Base-by-base conservation (phyloP, 2,888 invertebrate species). In the Phortica magna region DNA sequence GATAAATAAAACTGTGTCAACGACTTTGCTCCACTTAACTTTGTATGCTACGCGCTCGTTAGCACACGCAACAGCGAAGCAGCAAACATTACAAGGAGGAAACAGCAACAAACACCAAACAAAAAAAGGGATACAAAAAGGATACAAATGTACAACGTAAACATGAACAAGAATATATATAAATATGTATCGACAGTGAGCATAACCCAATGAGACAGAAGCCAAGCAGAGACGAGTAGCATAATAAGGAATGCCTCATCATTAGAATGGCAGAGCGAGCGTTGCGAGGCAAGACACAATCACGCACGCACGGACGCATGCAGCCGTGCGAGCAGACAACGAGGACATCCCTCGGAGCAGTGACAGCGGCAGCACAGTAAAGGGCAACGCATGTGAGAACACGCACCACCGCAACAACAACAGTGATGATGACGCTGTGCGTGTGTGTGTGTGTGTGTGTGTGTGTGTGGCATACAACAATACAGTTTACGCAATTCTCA, bases 11-110 rank as follows among this genome's bases (percentile, higher is more conserved):
- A 84, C 76, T 87, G 88, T 88, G 87, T 88, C 87, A 88, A 87
- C 84, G 87, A 88, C 86, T 88, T 85, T 88, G 87, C 88, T 88
- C 87, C 84, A 88, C 83, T 88, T 87, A 87, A 83, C 82, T 85
- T 85, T 88, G 73, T 86, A 48, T 77, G 72, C 75, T 84, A 84
- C 85, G 85, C 83, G 85, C 83, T 84, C 82, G 81, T 83, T 81
- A 83, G 81, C 79, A 79, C 80, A 83, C 82, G 82, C 80, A 83
- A 83, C 76, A 83, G 80, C 77, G 57, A 70, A 76, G 43, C 31
- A 31, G 31, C 31, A 31, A 31, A 31, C 31, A 31, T 31, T 31
- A 31, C 31, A 55, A 0, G 31, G 14, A 0, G 31, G 14, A 2
- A 79, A 80, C 79, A 80, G 81, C 76, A 71, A 77, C 76, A 78